A percentile compares a stretch with the other conserved stretches of the same genome.
These are phyloP conservation scores for Urophycis tenuis DNA, from an alignment of 2,797 vertebrate genomes.

Conservation along the genomic window DNA sequence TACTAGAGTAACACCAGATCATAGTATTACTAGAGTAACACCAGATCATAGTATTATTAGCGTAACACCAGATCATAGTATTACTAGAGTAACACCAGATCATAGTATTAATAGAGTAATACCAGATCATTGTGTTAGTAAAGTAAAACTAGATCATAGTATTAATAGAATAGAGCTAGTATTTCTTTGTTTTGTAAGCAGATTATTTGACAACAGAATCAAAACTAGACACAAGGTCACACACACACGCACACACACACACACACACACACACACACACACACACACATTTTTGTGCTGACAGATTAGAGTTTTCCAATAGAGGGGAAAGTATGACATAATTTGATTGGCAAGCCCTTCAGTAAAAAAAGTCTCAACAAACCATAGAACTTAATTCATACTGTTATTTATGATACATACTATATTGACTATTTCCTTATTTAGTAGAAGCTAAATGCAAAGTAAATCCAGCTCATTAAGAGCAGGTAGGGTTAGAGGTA, in stretches of 20 bases:
- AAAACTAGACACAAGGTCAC: not conserved
- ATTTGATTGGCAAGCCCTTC: not conserved
- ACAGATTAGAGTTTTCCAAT: constrained; percentile 4
- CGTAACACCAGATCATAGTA: no score
- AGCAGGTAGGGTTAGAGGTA: not conserved
- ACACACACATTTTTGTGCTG: not conserved
- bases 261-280: constrained; percentile 3
- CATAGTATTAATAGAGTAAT: no score
- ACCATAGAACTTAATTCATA: not conserved
- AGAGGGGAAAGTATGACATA: not conserved
- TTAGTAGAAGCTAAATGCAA: not conserved
- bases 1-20: no score
- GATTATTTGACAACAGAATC: no score
- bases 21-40: no score
- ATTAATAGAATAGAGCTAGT: not conserved
- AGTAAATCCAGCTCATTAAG: not conserved
- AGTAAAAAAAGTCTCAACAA: not conserved
- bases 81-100: no score
- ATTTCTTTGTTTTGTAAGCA: no score
- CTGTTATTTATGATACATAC: not conserved
- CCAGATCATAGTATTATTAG: no score
- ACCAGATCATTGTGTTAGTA: not conserved
- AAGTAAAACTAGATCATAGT: not conserved
- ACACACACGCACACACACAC: constrained; percentile 2
- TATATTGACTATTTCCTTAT: not conserved